phyloP scores from a whole-genome alignment of 2,113 vertebrate species.

The Stegastes partitus region DNA sequence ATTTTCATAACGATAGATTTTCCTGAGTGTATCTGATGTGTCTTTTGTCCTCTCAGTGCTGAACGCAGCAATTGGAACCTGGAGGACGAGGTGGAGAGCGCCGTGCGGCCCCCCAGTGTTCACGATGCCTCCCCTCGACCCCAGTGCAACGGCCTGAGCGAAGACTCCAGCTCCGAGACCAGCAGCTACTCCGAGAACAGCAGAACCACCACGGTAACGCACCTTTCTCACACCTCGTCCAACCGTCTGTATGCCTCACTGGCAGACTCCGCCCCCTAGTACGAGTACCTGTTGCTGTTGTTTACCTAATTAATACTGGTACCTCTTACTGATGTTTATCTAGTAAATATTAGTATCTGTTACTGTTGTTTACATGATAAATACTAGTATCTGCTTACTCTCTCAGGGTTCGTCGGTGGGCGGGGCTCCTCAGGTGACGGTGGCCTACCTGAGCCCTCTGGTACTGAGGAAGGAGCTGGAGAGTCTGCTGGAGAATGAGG shows the following conservation, averaged over 20 bases:
- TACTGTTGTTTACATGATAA: no score
- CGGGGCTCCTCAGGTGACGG: conserved; percentile 80
- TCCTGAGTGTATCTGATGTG: no score
- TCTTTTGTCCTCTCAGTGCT: conserved; percentile 44
- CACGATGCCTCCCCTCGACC: conserved; percentile 75
- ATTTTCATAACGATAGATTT: no score
- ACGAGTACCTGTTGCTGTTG: no score
- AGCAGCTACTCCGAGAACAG: conserved; percentile 82
- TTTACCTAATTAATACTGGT: no score
- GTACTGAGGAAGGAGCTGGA: conserved; percentile 95
- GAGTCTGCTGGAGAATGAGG: conserved; percentile 94
- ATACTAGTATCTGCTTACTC: no score
- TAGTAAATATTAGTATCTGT: no score
- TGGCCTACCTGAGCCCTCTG: conserved; percentile 94
- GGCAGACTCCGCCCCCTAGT: not conserved
- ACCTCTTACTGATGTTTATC: no score
- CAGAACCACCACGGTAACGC: conserved; percentile 73
- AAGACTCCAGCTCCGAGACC: conserved; percentile 84
- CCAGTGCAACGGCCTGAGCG: conserved; percentile 87
- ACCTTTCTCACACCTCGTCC: not conserved
- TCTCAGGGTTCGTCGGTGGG: conserved; percentile 54
- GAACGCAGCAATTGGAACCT: conserved; percentile 70
- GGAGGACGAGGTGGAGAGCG: conserved; percentile 77
- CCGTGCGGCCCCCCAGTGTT: conserved; percentile 78
- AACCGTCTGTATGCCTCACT: not conserved